phyloP scores from a whole-genome alignment of 2,888 invertebrate genomes.

The Caenorhabditis imperialis region DNA sequence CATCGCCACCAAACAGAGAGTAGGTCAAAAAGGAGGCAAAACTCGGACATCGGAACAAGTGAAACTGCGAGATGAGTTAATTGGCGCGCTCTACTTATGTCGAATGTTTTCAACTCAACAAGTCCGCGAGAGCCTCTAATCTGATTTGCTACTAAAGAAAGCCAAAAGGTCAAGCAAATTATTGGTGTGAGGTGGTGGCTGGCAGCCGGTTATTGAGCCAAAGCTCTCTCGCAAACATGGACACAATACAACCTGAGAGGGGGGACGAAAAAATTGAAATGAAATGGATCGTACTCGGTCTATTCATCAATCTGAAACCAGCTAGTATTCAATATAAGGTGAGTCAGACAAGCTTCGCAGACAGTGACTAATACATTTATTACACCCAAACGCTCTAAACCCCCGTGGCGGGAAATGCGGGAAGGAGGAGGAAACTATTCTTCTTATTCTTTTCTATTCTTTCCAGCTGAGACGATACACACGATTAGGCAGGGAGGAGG shows the following conservation, averaged over 20 bases:
- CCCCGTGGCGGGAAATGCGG: too few species aligned
- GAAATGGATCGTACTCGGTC: too few species aligned
- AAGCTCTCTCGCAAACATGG: constrained; percentile 47
- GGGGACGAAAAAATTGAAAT: too few species aligned
- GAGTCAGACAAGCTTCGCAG: neutral
- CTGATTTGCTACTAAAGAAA: constrained; percentile 11
- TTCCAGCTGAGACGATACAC: constrained; percentile 45
- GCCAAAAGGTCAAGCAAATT: too few species aligned
- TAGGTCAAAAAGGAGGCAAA: too few species aligned
- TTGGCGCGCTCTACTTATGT: constrained; percentile 55
- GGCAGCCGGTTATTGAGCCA: constrained; percentile 43
- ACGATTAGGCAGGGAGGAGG: constrained; percentile 43
- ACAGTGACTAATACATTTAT: constrained; percentile 53
- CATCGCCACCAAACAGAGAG: too few species aligned
- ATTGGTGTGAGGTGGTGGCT: too few species aligned
- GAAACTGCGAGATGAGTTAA: constrained; percentile 44
- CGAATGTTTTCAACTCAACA: constrained; percentile 13
- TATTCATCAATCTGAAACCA: too few species aligned
- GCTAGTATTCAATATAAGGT: too few species aligned
- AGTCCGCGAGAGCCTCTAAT: constrained; percentile 10
- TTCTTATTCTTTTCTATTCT: neutral
- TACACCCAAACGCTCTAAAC: too few species aligned
- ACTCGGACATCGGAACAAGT: neutral
- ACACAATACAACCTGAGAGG: too few species aligned
- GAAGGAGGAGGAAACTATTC: too few species aligned